These are phyloP conservation scores for Pteruthius melanotis DNA, from an alignment of 2,113 vertebrate species.

Conservation along the genomic window DNA sequence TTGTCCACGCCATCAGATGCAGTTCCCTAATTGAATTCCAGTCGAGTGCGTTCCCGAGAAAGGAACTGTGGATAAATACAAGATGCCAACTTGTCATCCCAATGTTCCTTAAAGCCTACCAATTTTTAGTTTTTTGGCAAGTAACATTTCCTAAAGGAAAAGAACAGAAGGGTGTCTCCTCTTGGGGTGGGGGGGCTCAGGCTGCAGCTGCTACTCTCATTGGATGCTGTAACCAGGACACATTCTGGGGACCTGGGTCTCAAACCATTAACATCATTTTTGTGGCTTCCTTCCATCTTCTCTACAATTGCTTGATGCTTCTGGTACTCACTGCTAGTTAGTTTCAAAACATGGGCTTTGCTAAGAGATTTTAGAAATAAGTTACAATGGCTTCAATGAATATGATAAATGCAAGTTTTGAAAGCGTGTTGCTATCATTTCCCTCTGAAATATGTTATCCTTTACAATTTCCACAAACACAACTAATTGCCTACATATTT, in stretches of 20 bases:
- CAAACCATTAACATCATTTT: background rate
- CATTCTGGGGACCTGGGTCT: background rate
- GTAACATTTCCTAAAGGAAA: constrained; percentile 32
- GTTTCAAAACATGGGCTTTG: background rate
- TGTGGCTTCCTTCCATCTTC: background rate
- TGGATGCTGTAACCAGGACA: background rate
- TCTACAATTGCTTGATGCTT: background rate
- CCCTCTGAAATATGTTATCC: background rate
- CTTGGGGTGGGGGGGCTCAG: background rate
- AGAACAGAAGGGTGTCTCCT: constrained; percentile 13
- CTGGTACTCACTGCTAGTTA: background rate
- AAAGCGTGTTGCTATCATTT: background rate
- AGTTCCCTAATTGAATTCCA: background rate
- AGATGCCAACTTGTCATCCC: constrained; percentile 32
- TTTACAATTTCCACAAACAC: background rate
- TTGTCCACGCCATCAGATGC: background rate
- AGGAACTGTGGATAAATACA: background rate
- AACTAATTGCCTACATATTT: background rate
- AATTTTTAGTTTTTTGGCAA: constrained; percentile 25
- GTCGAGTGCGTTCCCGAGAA: background rate
- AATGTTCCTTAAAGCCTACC: constrained; percentile 24
- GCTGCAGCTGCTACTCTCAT: background rate
- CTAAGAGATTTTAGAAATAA: background rate
- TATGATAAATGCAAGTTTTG: background rate
- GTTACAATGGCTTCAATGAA: background rate